These are phyloP conservation scores for Platorchestia sp. DNA, from an alignment of 1,140 invertebrate species.

Conservation along the genomic window DNA sequence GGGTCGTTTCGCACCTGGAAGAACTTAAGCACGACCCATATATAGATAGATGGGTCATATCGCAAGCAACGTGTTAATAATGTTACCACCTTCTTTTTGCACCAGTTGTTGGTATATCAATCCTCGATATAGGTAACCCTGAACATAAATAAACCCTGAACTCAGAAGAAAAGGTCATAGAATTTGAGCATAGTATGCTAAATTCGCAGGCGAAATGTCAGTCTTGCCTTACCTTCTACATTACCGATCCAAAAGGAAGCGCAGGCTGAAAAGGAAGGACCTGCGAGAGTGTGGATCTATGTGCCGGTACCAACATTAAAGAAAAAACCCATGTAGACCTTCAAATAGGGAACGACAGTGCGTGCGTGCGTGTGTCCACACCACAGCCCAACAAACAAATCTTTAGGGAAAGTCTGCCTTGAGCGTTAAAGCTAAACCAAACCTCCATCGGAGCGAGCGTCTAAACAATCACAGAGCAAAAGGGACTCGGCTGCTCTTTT, in stretches of 20 bases:
- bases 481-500: not conserved
- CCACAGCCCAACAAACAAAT: not conserved
- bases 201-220: not conserved
- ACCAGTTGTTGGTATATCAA: not conserved
- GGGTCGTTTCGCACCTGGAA: no score
- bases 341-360: not conserved
- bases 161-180: not conserved
- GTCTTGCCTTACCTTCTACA: not conserved
- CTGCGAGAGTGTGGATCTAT: not conserved
- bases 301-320: not conserved
- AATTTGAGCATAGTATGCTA: not conserved
- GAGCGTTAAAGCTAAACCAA: not conserved
- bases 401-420: not conserved
- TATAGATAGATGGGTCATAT: no score
- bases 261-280: not conserved
- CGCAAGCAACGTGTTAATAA: no score
- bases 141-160: not conserved
- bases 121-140: not conserved
- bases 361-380: not conserved
- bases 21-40: no score
- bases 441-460: not conserved
- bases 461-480: not conserved
- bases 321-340: not conserved
- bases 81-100: not conserved
- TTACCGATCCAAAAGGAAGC: not conserved